Base-by-base conservation (phyloP, 2,797 vertebrate genomes). In the Takifugu ocellatus region DNA sequence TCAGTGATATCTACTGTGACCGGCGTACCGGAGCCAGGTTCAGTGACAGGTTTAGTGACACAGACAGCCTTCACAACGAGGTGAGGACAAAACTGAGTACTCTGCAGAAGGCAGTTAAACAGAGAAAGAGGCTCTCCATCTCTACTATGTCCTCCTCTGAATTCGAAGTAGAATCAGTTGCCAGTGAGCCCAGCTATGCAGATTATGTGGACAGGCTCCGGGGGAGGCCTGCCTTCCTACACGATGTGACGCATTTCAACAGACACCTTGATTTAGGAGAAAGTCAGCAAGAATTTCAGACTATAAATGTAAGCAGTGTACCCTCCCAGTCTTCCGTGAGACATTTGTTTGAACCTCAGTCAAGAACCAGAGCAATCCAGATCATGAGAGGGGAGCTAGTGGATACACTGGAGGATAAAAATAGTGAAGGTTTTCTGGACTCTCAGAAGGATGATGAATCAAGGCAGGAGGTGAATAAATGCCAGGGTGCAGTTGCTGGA, bases 21-120 rank as follows among this genome's bases (percentile, higher is more conserved):
- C 77, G 85, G 31, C 82, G 73, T 26, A 90, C 88, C 0, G 86
- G 87, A 1, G 81, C 68, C 47, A 82, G 90, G 51, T 92, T 88
- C 71, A 93, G 92, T 65, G 91, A 93, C 66, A 91, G 84, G 64
- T 86, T 92, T 76, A 92, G 89, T 49, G 86, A 93, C 80, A 92
- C 93, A 0, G 93, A 94, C 60, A 94, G 92, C 62, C 92, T 97
- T 66, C 91, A 99, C 59, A 91, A 93, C 6, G 96, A 98, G 79
- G 95, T 93, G 39, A 94, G 94, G 67, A 88, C 90, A 51, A 99
- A 99, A 75, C 88, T 99, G 5, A 90, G 79, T 43, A 92, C 90
- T 10, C 91, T 99, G 42, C 90, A 96, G 61, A 95, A 88, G 83
- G 93, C 88, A 46, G 91, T 91, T 0, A 85, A 93, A 78, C 93